Base-by-base conservation (phyloP, 2,888 invertebrate species). In the Metopia argyrocephala region DNA sequence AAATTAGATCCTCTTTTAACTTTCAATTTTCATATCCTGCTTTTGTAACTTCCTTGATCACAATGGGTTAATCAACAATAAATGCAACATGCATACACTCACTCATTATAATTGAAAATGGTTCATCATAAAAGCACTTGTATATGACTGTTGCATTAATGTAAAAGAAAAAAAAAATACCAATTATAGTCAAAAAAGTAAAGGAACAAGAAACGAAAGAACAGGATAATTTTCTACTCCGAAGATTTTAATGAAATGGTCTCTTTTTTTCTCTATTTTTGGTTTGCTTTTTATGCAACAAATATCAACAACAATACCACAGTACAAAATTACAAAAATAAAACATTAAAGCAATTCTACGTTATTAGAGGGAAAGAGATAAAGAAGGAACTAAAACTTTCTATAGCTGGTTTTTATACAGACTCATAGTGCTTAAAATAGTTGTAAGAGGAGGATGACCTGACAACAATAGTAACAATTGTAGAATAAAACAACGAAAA, bases 161-260 rank as follows among this genome's bases (percentile, higher is more conserved):
- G n/a, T n/a, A 20, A 3, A 18, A 65, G 59, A 20, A 59, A 52
- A 0, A 59, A 50, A 57, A 59, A 38, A 38, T 28, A 54, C 23
- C 9, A 48, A n/a, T 38, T 61, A 27, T n/a, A 76, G 4, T 21
- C 20, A 7, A 27, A 5, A 62, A 15, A 65, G 18, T 6, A 12
- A 25, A 57, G 15, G 20, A 25, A 61, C 0, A 15, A 68, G 23
- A 27, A 66, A 78, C 46, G 56, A 73, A 62, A 45, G 56, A 79
- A 83, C 79, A 80, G 73, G 61, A 84, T 83, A 83, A 84, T 84
- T 84, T 84, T 83, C 83, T 76, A 80, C 82, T 79, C 73, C 75
- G 71, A 83, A 79, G 82, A 82, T 56, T 81, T 78, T 78, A 62
- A 76, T 69, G 79, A 83, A 61, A 75, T 23, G 31, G 15, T n/a